A percentile compares a stretch with the other conserved stretches of the same genome.
These are phyloP conservation scores for Furcifer pardalis DNA, from an alignment of 2,797 vertebrate genomes.

Conservation along the genomic window DNA sequence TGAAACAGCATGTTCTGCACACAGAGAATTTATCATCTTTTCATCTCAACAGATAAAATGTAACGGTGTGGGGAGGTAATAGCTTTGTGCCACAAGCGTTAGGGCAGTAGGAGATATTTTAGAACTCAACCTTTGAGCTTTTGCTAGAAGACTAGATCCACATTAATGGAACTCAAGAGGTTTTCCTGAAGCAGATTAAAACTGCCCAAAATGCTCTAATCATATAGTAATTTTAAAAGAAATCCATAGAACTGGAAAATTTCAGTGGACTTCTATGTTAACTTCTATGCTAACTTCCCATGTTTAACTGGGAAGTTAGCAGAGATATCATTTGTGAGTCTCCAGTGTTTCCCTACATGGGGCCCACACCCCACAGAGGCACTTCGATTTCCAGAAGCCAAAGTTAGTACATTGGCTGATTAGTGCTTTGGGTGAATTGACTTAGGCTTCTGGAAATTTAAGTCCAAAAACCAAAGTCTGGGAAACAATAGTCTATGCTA, in stretches of 20 bases:
- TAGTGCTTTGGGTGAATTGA: too few species aligned
- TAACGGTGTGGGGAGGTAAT: slow-evolving; percentile 4
- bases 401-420: too few species aligned
- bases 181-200: neutral
- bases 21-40: neutral
- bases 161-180: slow-evolving; percentile 23
- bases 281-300: neutral
- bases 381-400: too few species aligned
- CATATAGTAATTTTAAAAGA: neutral
- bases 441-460: too few species aligned
- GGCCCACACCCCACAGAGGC: too few species aligned
- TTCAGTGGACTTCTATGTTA: neutral
- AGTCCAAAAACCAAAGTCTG: too few species aligned
- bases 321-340: too few species aligned
- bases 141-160: slow-evolving; percentile 27
- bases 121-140: slow-evolving; percentile 42
- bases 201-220: neutral
- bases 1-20: neutral
- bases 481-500: too few species aligned
- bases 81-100: neutral
- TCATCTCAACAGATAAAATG: slow-evolving; percentile 35
- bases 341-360: too few species aligned
- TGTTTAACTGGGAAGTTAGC: neutral
- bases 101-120: slow-evolving; percentile 39
- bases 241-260: neutral